Conservation (phyloP, 2,113 vertebrate species). For the Chaetura pelagica region DNA sequence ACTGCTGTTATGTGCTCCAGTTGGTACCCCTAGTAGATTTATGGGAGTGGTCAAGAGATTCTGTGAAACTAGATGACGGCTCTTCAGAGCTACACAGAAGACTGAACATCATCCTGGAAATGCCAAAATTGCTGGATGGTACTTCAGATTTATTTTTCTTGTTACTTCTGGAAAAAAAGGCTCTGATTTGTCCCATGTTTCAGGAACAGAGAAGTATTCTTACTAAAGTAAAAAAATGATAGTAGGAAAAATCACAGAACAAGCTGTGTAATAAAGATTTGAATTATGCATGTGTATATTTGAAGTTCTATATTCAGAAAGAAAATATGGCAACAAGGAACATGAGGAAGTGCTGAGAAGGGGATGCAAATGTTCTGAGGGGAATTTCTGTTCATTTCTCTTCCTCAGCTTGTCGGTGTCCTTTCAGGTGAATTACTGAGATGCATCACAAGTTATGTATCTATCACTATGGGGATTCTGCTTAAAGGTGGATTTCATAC, state of each 20-base stretch:
- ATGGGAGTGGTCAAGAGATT: background rate
- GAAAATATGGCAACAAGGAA: background rate
- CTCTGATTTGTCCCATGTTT: background rate
- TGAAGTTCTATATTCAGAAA: background rate
- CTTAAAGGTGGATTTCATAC: background rate
- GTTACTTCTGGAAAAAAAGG: background rate
- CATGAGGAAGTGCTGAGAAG: background rate
- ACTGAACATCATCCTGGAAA: background rate
- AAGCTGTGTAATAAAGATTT: background rate
- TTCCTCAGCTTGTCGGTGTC: background rate
- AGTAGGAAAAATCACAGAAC: background rate
- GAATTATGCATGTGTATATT: background rate
- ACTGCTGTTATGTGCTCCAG: background rate
- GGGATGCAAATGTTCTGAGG: background rate
- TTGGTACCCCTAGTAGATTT: background rate
- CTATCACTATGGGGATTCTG: background rate
- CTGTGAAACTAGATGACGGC: background rate
- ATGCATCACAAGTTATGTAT: background rate
- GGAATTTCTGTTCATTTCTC: constrained; percentile 20
- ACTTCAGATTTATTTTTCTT: background rate
- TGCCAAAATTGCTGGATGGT: background rate
- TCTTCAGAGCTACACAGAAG: background rate
- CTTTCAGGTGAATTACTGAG: background rate
- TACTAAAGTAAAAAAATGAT: background rate
- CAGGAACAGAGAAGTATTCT: background rate